phyloP scores from a whole-genome alignment of 2,113 vertebrate genomes.

The Malaclemys terrapin region DNA sequence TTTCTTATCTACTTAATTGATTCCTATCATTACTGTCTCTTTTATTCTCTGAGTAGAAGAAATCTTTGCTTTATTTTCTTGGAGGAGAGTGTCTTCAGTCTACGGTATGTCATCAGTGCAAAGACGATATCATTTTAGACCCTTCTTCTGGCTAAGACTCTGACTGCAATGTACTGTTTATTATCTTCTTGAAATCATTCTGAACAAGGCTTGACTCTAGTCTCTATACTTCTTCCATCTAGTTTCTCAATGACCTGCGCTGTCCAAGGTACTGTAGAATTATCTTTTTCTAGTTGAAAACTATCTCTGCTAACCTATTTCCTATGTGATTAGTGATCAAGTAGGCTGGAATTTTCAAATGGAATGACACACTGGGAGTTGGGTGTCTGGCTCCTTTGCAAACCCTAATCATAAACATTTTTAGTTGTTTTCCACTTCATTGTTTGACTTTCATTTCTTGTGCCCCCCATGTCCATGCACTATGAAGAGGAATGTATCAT shows the following conservation, averaged over 20 bases:
- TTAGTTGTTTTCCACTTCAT: neutral
- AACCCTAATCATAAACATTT: neutral
- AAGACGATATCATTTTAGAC: neutral
- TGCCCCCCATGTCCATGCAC: neutral
- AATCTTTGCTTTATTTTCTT: neutral
- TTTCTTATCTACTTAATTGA: neutral
- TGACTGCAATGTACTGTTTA: neutral
- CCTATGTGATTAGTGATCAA: rapidly evolving
- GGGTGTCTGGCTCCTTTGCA: neutral
- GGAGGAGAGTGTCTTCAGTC: neutral
- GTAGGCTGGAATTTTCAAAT: neutral
- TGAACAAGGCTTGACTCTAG: neutral
- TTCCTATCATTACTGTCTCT: neutral
- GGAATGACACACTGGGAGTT: neutral
- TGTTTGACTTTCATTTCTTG: neutral
- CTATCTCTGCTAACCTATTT: neutral
- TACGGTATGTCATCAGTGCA: neutral
- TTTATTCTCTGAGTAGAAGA: neutral
- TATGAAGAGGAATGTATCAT: neutral
- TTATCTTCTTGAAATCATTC: neutral
- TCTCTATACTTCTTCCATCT: neutral
- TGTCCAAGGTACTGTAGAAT: constrained; percentile 68
- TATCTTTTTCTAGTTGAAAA: neutral
- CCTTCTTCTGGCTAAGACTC: neutral
- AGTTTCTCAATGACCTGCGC: constrained; percentile 36